Percentiles rank a stretch among this genome's conserved stretches.
phyloP scores from a whole-genome alignment of 1,140 invertebrate species.

The Zaprionus davidi region DNA sequence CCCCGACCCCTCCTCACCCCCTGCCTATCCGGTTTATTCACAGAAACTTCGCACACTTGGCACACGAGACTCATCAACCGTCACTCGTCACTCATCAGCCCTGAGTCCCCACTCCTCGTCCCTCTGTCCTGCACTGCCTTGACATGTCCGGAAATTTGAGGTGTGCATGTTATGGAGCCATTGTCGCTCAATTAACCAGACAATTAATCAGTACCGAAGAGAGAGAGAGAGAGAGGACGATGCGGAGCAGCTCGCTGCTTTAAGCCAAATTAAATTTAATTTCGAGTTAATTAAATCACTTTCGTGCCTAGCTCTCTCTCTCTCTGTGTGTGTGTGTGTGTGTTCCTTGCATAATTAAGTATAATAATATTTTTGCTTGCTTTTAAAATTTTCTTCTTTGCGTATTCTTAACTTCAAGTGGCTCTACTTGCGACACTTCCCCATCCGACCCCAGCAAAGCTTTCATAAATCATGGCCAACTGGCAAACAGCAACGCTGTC shows the following conservation, averaged over 20 bases:
- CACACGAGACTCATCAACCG: background rate
- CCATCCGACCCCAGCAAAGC: background rate
- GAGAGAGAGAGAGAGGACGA: background rate
- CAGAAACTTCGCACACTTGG: background rate
- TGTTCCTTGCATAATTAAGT: background rate
- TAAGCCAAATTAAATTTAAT: slow-evolving; percentile 49
- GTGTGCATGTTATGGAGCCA: slow-evolving; percentile 31
- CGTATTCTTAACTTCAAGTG: background rate
- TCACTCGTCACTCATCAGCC: background rate
- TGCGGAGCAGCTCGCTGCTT: slow-evolving; percentile 13
- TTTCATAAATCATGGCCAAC: slow-evolving; percentile 3
- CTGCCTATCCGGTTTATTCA: background rate
- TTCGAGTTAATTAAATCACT: slow-evolving; percentile 47
- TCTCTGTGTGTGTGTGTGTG: background rate
- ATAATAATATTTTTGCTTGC: background rate
- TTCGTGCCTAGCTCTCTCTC: slow-evolving; percentile 3
- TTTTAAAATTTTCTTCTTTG: background rate
- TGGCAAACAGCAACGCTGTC: background rate
- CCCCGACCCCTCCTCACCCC: background rate
- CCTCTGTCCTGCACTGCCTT: background rate
- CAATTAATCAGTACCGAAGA: slow-evolving; percentile 56
- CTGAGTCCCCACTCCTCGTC: background rate
- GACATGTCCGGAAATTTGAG: slow-evolving; percentile 23
- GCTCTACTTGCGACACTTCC: background rate
- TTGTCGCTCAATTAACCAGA: slow-evolving; percentile 61